Evolutionary conservation across 2,797 vertebrate species (phyloP).

Genomic region (Poeciliopsis gracilis): DNA sequence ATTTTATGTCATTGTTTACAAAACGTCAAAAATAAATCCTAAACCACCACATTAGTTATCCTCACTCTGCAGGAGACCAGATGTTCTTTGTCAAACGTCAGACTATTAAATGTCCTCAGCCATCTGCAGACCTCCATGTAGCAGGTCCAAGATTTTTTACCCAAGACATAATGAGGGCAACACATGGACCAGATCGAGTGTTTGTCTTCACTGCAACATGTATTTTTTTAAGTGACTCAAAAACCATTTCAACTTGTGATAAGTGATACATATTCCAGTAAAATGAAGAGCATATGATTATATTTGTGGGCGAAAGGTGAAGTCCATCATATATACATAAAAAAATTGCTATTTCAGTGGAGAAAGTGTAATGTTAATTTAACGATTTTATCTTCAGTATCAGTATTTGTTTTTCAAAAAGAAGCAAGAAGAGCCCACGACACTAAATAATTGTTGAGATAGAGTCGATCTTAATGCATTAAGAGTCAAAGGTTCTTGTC

Average conservation of each 20-base stretch:
- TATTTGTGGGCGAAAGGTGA: background rate
- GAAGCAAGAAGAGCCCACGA: background rate
- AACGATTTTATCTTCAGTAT: too few species aligned
- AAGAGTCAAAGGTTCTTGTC: background rate
- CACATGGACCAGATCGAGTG: slow-evolving; percentile 14
- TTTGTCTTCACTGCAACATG: slow-evolving; percentile 38
- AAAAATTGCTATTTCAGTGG: background rate
- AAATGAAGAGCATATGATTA: slow-evolving; percentile 26
- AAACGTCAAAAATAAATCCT: background rate
- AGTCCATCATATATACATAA: background rate
- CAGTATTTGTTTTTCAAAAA: background rate
- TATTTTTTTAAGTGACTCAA: slow-evolving; percentile 22
- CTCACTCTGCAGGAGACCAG: slow-evolving; percentile 18
- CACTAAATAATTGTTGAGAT: background rate
- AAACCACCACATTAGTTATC: slow-evolving; percentile 9
- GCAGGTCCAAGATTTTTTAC: slow-evolving; percentile 29
- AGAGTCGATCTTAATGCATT: background rate
- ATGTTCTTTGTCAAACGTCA: slow-evolving; percentile 47
- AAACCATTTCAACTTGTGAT: slow-evolving; percentile 34
- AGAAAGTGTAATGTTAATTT: slow-evolving; percentile 3
- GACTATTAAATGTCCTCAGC: slow-evolving; percentile 20
- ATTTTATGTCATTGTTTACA: slow-evolving; percentile 1
- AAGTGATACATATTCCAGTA: slow-evolving; percentile 34
- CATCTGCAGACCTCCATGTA: slow-evolving; percentile 51
- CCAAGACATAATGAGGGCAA: slow-evolving; percentile 12